phyloP scores from a whole-genome alignment of 2,888 invertebrate genomes.

The Mythimna ferrago region DNA sequence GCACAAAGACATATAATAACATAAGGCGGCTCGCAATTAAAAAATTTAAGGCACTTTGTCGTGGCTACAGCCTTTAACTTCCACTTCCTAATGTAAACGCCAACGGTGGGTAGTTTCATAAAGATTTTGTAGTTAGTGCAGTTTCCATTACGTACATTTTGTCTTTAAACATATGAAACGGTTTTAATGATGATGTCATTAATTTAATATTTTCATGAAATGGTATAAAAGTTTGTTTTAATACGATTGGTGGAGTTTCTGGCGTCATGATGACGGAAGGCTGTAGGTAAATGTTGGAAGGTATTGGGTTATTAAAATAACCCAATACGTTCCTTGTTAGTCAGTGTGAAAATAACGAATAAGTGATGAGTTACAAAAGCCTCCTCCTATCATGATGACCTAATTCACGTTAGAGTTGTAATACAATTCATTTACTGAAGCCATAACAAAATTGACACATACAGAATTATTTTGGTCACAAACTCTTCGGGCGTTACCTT shows the following conservation, averaged over 20 bases:
- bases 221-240: conserved; percentile 32
- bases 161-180: conserved; percentile 60
- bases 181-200: conserved; percentile 67
- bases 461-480: conserved; percentile 32
- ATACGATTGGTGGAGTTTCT: conserved; percentile 14
- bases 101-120: conserved; percentile 68
- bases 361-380: not conserved
- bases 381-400: conserved; percentile 1
- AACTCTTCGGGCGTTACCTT: conserved; percentile 41
- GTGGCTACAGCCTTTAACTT: conserved; percentile 76
- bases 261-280: conserved; percentile 1
- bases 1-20: conserved; percentile 89
- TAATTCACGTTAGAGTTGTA: conserved; percentile 14
- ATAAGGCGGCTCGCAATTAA: conserved; percentile 88
- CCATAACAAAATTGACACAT: not conserved
- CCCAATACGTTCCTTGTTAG: not conserved
- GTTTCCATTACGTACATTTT: conserved; percentile 57
- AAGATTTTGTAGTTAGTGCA: conserved; percentile 65
- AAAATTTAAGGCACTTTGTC: conserved; percentile 90
- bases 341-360: not conserved
- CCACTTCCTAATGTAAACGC: conserved; percentile 74
- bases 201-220: conserved; percentile 57
- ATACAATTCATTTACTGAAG: conserved; percentile 24
- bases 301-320: not conserved
- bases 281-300: not conserved